Conservation (phyloP, 2,797 vertebrate species). For the Myotis vivesi region DNA sequence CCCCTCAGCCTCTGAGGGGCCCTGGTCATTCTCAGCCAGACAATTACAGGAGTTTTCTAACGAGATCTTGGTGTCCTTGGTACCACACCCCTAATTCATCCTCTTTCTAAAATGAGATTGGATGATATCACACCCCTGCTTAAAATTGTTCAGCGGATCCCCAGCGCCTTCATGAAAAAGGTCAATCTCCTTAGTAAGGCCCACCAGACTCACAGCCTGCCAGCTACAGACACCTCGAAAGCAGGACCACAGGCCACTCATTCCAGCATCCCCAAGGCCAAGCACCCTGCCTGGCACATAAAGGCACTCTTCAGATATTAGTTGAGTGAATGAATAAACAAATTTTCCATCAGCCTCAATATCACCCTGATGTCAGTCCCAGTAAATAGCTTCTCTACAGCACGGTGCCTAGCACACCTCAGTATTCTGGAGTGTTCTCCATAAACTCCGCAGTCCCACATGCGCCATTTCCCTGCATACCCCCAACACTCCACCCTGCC, state of each 20-base stretch:
- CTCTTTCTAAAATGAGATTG: background rate
- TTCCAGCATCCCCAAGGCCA: background rate
- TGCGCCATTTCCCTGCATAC: background rate
- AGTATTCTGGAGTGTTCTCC: background rate
- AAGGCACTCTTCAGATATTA: background rate
- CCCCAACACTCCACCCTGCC: background rate
- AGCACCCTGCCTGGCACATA: background rate
- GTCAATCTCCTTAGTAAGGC: background rate
- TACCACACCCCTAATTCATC: background rate
- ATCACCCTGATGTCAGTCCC: background rate
- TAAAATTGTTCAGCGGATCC: background rate
- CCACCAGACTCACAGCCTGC: background rate
- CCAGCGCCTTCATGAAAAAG: background rate
- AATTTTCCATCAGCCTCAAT: background rate
- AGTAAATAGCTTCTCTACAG: background rate
- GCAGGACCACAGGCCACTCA: accelerated
- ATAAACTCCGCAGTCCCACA: background rate
- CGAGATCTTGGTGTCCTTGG: background rate
- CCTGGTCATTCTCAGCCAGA: background rate
- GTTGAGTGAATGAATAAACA: background rate
- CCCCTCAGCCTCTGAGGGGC: background rate
- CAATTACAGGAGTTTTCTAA: background rate
- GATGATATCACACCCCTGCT: background rate
- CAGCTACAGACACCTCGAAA: background rate
- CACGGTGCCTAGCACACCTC: background rate